Evolutionary conservation across 2,888 invertebrate genomes (phyloP).

Genomic region (Antheraea yamamai): DNA sequence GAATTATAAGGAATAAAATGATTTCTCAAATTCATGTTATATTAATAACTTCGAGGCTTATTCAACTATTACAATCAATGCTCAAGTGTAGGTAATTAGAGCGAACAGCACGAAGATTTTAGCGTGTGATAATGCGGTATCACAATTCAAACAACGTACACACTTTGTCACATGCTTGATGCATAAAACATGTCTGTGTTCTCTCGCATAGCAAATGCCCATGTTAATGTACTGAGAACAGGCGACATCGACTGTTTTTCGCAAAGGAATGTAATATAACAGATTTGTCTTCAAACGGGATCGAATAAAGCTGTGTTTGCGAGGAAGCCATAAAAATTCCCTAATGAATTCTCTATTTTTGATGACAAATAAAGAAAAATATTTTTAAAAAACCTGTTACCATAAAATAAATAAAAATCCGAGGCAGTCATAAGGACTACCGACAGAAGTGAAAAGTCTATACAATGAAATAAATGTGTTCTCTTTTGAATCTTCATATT

Average conservation of each 20-base stretch:
- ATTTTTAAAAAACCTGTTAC: no score
- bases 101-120: neutral
- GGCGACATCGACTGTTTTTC: neutral
- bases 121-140: neutral
- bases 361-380: no score
- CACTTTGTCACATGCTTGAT: conserved; percentile 10
- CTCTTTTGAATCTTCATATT: no score
- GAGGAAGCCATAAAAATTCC: neutral
- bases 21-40: no score
- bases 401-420: no score
- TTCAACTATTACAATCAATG: neutral
- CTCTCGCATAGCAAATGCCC: neutral
- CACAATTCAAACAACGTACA: neutral
- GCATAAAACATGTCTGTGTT: neutral
- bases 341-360: neutral
- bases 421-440: no score
- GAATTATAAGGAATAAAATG: no score
- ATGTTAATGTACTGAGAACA: neutral
- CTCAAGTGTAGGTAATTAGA: neutral
- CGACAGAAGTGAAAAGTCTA: no score
- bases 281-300: neutral
- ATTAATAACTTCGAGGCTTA: no score
- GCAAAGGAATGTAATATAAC: neutral
- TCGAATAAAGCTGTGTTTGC: neutral
- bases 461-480: no score